Base-by-base conservation (phyloP, 2,888 invertebrate genomes). In the Theretra japonica region DNA sequence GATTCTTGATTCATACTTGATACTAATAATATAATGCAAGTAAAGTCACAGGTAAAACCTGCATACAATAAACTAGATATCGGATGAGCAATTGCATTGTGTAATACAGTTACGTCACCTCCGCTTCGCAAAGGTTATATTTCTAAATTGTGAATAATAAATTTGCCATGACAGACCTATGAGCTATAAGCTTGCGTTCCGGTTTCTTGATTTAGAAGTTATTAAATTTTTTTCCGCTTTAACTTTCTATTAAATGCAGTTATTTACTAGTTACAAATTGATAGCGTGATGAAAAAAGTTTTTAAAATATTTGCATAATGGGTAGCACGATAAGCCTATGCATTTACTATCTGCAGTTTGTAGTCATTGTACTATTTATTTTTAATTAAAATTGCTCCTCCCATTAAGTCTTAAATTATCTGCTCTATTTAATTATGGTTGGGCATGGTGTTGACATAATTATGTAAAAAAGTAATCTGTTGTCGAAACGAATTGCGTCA, bases 21-120 rank as follows among this genome's bases (percentile, higher is more conserved):
- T 41, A 41, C 15, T 2, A 41, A 41, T 3, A 41, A 41, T 3
- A 11, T 41, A 15, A 41, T 41, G 15, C 41, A 41, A 41, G 15
- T 15, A 15, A 41, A 41, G 41, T 41, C 41, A 41, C 41, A 41
- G 15, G 15, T 41, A 41, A 48, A 48, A 62, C 28, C 60, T 72
- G 23, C 62, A 65, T 41, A 72, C 69, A 72, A 62, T 69, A 72
- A 72, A 59, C 72, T 69, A 72, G 59, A 72, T 72, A 48, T 57
- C n/a, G 48, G 71, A 68, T 71, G 71, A 71, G 68, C 68, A 71
- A 71, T 58, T 65, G 68, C n/a, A 68, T 68, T 71, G 65, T 65
- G 70, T 71, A 71, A 65, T 71, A 6, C 19, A 25, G 19, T 71
- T 71, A 41, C 70, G 7, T 71, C 70, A 71, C 57, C 62, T 65